These are phyloP conservation scores for Holothuria leucospilota DNA, from an alignment of 53 echinoderm and acorn worm genomes.

Conservation along the genomic window DNA sequence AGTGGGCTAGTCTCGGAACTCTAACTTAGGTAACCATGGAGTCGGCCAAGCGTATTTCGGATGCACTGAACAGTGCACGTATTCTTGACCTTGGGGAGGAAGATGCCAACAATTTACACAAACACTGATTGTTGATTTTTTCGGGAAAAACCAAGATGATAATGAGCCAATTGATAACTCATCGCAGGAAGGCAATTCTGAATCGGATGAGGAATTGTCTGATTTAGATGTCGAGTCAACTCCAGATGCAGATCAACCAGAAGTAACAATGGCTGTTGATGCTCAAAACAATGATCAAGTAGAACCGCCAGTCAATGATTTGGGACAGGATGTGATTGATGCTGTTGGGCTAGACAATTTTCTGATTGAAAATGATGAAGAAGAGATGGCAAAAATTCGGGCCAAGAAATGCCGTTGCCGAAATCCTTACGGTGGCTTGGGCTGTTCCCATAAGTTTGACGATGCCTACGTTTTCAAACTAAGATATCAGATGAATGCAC, in stretches of 20 bases:
- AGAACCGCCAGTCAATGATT: slow-evolving; percentile 22
- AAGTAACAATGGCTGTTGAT: slow-evolving; percentile 20
- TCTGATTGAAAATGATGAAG: slow-evolving; percentile 26
- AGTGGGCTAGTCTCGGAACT: too few species aligned
- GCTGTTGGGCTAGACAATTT: slow-evolving; percentile 3
- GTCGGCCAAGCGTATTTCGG: slow-evolving; percentile 1
- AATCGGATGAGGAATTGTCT: slow-evolving; percentile 23
- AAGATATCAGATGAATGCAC: slow-evolving; percentile 33
- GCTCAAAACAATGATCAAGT: slow-evolving; percentile 21
- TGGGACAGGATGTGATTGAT: slow-evolving; percentile 21
- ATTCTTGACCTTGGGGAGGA: slow-evolving; percentile 5
- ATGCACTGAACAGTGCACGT: slow-evolving; percentile 16
- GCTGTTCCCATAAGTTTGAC: slow-evolving; percentile 47
- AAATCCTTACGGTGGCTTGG: slow-evolving; percentile 49
- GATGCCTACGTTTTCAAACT: slow-evolving; percentile 49
- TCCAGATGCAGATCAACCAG: background rate
- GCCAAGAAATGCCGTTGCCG: slow-evolving; percentile 43
- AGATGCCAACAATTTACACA: slow-evolving; percentile 9
- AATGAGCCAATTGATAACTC: background rate
- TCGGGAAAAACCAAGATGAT: background rate
- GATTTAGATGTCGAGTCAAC: background rate
- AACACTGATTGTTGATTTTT: background rate
- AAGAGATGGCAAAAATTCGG: slow-evolving; percentile 40
- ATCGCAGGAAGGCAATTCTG: background rate
- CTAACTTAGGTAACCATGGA: background rate